phyloP scores from a whole-genome alignment of 1,140 invertebrate species.

The Halyomorpha halys region DNA sequence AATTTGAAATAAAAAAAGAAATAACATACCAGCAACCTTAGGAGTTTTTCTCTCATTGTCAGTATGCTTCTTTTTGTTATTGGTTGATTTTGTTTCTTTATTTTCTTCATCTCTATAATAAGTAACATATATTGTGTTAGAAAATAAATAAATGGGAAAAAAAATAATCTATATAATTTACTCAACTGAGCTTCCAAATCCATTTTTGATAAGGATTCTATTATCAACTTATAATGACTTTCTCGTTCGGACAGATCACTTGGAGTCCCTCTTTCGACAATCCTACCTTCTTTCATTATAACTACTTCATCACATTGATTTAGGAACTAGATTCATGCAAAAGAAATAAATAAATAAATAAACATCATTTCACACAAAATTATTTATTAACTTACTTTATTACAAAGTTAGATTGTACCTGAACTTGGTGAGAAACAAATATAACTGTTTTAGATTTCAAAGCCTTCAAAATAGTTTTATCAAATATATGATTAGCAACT shows the following conservation, averaged over 20 bases:
- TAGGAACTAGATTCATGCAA: slow-evolving; percentile 44
- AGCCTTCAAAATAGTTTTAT: slow-evolving; percentile 52
- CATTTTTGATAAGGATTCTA: slow-evolving; percentile 20
- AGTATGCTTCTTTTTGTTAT: too few species aligned
- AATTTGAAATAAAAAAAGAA: too few species aligned
- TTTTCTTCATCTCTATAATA: too few species aligned
- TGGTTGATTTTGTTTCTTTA: too few species aligned
- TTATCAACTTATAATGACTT: slow-evolving; percentile 46
- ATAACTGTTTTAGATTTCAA: slow-evolving; percentile 55
- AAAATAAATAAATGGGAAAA: too few species aligned
- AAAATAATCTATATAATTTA: too few species aligned
- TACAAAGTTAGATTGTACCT: slow-evolving; percentile 31
- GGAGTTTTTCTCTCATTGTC: too few species aligned
- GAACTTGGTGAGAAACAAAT: slow-evolving; percentile 51
- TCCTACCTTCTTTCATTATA: slow-evolving; percentile 49
- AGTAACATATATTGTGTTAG: too few species aligned
- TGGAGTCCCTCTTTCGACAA: slow-evolving; percentile 59
- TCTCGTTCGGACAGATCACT: slow-evolving; percentile 48
- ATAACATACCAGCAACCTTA: too few species aligned
- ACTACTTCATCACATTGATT: slow-evolving; percentile 47
- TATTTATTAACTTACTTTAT: too few species aligned
- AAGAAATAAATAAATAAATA: not conserved
- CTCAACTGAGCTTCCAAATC: too few species aligned
- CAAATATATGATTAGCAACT: slow-evolving; percentile 51
- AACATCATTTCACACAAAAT: too few species aligned